phyloP scores from a whole-genome alignment of 2,888 invertebrate species.

The Branchipolynoe longqiensis region DNA sequence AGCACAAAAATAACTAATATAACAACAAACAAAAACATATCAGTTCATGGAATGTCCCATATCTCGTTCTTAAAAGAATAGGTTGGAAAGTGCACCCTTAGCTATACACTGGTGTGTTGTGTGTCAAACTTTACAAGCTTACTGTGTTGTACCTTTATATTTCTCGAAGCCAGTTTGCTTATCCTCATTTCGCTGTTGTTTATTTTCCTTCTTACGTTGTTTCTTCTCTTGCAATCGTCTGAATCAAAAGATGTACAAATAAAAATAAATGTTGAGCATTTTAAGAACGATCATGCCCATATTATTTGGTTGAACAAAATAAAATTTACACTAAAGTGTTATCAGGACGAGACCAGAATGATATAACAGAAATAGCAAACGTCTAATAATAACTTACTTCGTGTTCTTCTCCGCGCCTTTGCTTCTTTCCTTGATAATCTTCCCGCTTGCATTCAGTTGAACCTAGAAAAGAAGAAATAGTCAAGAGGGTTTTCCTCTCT shows the following conservation, averaged over 20 bases:
- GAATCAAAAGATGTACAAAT: slow-evolving; percentile 28
- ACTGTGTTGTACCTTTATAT: slow-evolving; percentile 66
- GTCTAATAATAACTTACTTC: slow-evolving; percentile 1
- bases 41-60: too few species aligned
- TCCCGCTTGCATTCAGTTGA: not conserved
- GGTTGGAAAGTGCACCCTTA: too few species aligned
- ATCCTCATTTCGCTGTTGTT: slow-evolving; percentile 66
- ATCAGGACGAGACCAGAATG: too few species aligned
- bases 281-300: too few species aligned
- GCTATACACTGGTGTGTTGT: too few species aligned
- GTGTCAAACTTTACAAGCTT: not conserved
- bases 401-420: not conserved
- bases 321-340: too few species aligned
- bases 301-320: too few species aligned
- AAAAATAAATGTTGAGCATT: too few species aligned
- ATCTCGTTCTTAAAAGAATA: too few species aligned
- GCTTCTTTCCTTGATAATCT: not conserved
- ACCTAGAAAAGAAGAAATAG: not conserved
- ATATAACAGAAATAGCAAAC: too few species aligned
- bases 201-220: slow-evolving; percentile 70
- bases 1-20: too few species aligned
- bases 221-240: slow-evolving; percentile 62
- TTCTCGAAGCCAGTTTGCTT: slow-evolving; percentile 67
- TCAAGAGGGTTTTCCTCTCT: too few species aligned
- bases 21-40: not conserved